phyloP scores from a whole-genome alignment of 37 sponge, comb jelly and placozoan genomes.

The Theonella swinhoei region DNA sequence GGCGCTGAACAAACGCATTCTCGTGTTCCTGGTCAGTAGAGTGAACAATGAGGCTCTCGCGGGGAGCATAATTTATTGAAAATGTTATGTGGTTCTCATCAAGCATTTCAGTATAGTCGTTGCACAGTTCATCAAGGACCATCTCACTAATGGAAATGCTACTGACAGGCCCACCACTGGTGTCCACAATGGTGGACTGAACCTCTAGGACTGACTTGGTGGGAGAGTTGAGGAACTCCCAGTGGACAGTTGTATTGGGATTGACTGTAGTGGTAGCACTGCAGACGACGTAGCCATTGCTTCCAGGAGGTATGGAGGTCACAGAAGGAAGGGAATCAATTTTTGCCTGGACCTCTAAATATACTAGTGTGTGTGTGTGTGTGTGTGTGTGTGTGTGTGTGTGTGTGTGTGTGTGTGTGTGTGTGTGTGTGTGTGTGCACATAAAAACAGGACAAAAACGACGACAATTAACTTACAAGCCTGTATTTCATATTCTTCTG shows the following conservation, averaged over 20 bases:
- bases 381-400: too few species aligned
- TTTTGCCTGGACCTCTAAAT: not conserved
- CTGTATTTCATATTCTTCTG: not conserved
- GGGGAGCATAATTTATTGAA: not conserved
- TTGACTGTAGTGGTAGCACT: not conserved
- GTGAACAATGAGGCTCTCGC: not conserved
- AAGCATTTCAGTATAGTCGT: not conserved
- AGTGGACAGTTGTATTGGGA: not conserved
- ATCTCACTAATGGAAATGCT: too few species aligned
- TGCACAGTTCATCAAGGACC: not conserved
- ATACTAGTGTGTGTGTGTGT: conserved; percentile 8
- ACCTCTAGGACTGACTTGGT: too few species aligned
- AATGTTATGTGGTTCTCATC: not conserved
- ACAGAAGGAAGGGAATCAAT: conserved; percentile 14
- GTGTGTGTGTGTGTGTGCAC: conserved; percentile 17
- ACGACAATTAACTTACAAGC: not conserved
- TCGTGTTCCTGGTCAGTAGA: not conserved
- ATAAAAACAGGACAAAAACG: conserved; percentile 3
- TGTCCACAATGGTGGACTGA: not conserved
- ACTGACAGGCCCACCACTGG: too few species aligned
- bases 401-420: too few species aligned
- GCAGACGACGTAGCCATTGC: conserved; percentile 58
- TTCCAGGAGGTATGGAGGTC: conserved; percentile 61
- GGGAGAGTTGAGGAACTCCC: not conserved
- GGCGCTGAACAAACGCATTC: not conserved